Evolutionary conservation across 2,888 invertebrate species (phyloP).

Genomic region (Lepidochrysops patricia): DNA sequence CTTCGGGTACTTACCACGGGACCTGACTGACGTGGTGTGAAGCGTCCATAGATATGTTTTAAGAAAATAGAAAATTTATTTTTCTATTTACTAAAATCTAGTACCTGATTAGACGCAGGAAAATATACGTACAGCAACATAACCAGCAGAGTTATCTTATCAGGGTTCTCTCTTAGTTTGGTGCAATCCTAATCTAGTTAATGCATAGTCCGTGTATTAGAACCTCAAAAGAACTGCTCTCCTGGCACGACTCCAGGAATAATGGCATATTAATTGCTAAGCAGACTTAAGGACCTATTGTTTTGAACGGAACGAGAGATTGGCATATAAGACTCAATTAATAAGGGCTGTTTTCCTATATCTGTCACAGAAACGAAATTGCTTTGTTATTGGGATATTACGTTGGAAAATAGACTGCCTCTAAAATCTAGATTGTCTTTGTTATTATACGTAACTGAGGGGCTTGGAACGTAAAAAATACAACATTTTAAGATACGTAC

Average conservation of each 20-base stretch:
- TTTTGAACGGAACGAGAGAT: background rate
- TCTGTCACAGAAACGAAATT: background rate
- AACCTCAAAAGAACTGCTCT: slow-evolving; percentile 11
- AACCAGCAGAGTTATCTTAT: background rate
- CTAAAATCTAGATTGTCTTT: background rate
- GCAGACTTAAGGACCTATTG: slow-evolving; percentile 20
- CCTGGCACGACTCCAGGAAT: slow-evolving; percentile 34
- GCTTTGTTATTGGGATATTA: too few relatives aligned
- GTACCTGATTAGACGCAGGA: too few relatives aligned
- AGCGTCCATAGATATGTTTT: too few relatives aligned
- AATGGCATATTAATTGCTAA: slow-evolving; percentile 36
- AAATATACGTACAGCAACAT: too few relatives aligned
- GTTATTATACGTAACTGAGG: too few relatives aligned
- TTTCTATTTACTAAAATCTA: too few relatives aligned
- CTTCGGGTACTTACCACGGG: too few relatives aligned
- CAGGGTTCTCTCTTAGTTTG: background rate
- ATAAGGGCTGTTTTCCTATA: background rate
- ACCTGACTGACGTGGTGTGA: too few relatives aligned
- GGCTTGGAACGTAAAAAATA: too few relatives aligned
- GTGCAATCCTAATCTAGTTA: slow-evolving; percentile 3
- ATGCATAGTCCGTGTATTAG: background rate
- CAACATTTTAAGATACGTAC: too few relatives aligned
- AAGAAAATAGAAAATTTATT: too few relatives aligned
- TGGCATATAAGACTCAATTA: background rate
- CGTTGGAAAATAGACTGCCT: too few relatives aligned